Evolutionary conservation across 2,113 vertebrate species (phyloP).

Genomic region (Cinclus mexicanus): DNA sequence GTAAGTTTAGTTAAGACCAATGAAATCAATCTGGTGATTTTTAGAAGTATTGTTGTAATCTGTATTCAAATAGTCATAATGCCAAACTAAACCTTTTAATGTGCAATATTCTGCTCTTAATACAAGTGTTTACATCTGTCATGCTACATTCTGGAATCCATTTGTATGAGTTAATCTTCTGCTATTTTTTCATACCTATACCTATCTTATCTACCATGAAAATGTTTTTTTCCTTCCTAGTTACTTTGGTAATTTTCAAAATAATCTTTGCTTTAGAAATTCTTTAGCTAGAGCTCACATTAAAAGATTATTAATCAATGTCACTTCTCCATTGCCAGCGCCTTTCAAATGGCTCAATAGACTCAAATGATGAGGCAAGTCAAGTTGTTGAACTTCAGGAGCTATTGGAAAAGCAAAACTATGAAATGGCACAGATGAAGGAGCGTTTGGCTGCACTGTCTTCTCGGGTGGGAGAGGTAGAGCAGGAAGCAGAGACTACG

Average conservation of each 20-base stretch:
- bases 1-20: neutral
- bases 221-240: neutral
- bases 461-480: constrained; percentile 93
- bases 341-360: constrained; percentile 94
- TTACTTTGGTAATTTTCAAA: neutral
- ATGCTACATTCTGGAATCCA: neutral
- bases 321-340: constrained; percentile 75
- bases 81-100: neutral
- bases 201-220: neutral
- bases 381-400: constrained; percentile 97
- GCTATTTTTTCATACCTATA: neutral
- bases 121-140: neutral
- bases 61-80: neutral
- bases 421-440: constrained; percentile 99
- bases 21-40: neutral
- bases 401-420: constrained; percentile 96
- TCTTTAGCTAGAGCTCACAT: neutral
- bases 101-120: neutral
- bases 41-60: neutral
- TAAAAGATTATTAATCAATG: neutral
- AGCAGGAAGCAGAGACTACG: constrained; percentile 95
- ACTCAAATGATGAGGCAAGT: constrained; percentile 90
- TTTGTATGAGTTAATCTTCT: neutral
- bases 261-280: neutral
- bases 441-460: constrained; percentile 94